A percentile compares a stretch with the other conserved stretches of the same genome.
phyloP scores from a whole-genome alignment of 2,888 invertebrate genomes.

The Camponotus fellah region DNA sequence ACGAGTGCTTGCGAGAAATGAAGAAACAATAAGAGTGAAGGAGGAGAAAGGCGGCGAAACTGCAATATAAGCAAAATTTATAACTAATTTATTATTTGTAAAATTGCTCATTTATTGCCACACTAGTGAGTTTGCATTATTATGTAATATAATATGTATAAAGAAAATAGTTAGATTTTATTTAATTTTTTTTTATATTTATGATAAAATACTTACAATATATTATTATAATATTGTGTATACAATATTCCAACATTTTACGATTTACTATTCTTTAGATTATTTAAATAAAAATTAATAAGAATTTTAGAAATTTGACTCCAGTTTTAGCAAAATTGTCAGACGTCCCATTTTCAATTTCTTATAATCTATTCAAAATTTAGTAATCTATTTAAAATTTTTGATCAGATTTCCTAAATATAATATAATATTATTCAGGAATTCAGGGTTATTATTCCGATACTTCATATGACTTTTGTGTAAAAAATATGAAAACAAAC shows the following conservation, averaged over 20 bases:
- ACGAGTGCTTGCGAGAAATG: background rate
- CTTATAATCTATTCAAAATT: slow-evolving; percentile 38
- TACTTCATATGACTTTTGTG: background rate
- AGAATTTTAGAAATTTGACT: too few relatives aligned
- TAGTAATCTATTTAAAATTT: slow-evolving; percentile 33
- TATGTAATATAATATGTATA: background rate
- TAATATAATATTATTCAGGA: background rate
- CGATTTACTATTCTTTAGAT: too few relatives aligned
- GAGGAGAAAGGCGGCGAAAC: background rate
- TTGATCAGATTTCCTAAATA: slow-evolving; percentile 2
- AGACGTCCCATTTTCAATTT: slow-evolving; percentile 62
- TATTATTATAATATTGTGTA: background rate
- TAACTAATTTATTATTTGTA: background rate
- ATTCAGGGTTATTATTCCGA: background rate
- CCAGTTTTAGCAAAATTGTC: background rate
- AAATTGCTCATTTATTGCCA: background rate
- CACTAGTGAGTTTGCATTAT: background rate
- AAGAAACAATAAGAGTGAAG: background rate
- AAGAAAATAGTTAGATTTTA: too few relatives aligned
- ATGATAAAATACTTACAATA: too few relatives aligned
- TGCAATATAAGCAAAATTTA: background rate
- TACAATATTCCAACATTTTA: background rate
- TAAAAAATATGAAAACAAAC: background rate
- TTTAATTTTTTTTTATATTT: too few relatives aligned
- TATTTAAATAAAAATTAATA: too few relatives aligned